phyloP scores from a whole-genome alignment of 2,888 invertebrate genomes.

The Poecilus cupreus region DNA sequence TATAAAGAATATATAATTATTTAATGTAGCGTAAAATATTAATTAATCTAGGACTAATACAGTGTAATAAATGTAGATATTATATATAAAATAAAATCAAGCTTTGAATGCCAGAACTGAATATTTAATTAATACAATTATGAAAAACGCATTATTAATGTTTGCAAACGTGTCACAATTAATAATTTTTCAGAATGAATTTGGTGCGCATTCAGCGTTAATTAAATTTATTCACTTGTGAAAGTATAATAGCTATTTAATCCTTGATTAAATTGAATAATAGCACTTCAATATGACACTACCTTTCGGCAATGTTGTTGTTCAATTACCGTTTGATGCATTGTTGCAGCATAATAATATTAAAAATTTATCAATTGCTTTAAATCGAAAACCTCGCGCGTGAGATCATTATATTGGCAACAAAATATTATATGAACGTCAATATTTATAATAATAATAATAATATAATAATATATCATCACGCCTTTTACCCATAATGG shows the following conservation, averaged over 20 bases:
- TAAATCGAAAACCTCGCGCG: no score
- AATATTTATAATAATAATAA: no score
- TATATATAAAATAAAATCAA: neutral
- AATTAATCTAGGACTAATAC: neutral
- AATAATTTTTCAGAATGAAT: conserved; percentile 20
- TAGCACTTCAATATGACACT: conserved; percentile 4
- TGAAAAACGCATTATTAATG: conserved; percentile 21
- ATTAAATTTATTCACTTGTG: conserved; percentile 27
- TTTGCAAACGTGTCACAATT: conserved; percentile 14
- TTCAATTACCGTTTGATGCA: conserved; percentile 15
- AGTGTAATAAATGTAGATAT: conserved; percentile 17
- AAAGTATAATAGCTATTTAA: conserved; percentile 19
- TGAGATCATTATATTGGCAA: neutral
- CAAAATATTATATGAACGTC: neutral
- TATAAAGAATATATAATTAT: neutral
- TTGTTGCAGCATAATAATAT: neutral
- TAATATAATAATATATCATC: no score
- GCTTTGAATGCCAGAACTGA: neutral
- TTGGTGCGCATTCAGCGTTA: neutral
- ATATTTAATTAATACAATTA: conserved; percentile 3
- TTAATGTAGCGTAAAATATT: neutral
- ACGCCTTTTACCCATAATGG: no score
- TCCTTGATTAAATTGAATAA: conserved; percentile 36
- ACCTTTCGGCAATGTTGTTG: conserved; percentile 24
- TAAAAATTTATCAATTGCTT: conserved; percentile 17